These are phyloP conservation scores for Ridgeia piscesae DNA, from an alignment of 1,140 invertebrate species.

Conservation along the genomic window DNA sequence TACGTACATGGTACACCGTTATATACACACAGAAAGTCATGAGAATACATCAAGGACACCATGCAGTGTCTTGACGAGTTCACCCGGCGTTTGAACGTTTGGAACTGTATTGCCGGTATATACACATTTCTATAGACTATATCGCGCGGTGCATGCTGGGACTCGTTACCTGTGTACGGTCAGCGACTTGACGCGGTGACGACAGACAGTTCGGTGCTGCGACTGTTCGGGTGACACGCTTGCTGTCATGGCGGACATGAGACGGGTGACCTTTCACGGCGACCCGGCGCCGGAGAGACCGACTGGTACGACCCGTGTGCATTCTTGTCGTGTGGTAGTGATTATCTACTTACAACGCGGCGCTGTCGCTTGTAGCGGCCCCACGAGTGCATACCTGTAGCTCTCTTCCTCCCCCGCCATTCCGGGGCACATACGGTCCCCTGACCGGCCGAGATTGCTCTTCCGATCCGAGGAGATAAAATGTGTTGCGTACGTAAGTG, in stretches of 20 bases:
- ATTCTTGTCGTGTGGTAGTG: background rate
- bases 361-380: too few species aligned
- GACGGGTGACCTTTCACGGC: background rate
- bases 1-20: too few species aligned
- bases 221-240: background rate
- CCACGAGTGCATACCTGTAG: background rate
- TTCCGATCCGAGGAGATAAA: background rate
- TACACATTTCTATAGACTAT: background rate
- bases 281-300: background rate
- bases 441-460: background rate
- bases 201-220: too few species aligned
- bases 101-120: background rate
- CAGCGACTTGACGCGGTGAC: background rate
- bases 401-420: background rate
- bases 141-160: background rate
- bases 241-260: background rate
- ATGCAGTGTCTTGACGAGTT: background rate
- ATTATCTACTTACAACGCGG: background rate
- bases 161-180: background rate
- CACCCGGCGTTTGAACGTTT: background rate
- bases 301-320: background rate
- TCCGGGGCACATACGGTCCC: background rate
- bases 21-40: background rate
- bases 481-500: background rate
- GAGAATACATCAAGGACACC: background rate